A percentile compares a stretch with the other conserved stretches of the same genome.
phyloP scores from a whole-genome alignment of 2,888 invertebrate species.

The Unio pictorum region DNA sequence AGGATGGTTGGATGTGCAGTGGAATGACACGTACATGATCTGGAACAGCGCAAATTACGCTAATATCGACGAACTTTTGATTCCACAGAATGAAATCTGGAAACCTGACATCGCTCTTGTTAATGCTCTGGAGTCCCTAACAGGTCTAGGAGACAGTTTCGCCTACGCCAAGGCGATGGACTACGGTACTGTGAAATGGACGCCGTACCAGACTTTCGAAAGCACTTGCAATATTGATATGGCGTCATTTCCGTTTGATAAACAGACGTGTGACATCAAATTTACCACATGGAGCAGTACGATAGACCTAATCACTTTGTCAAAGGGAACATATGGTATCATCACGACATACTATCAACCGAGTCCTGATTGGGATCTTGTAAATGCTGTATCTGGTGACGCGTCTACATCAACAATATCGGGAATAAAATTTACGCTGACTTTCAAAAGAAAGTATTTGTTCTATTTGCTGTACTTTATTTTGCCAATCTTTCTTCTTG shows the following conservation, averaged over 20 bases:
- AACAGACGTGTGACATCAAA: conserved; percentile 29
- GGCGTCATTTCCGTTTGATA: conserved; percentile 35
- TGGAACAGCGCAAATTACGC: conserved; percentile 30
- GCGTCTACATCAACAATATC: conserved; percentile 24
- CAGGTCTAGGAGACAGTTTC: conserved; percentile 30
- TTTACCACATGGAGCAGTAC: conserved; percentile 36
- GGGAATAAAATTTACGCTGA: conserved; percentile 20
- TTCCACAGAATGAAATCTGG: conserved; percentile 37
- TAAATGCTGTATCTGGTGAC: conserved; percentile 15
- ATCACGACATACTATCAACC: conserved; percentile 18
- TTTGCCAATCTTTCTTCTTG: conserved; percentile 26
- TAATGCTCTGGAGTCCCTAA: conserved; percentile 29
- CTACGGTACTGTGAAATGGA: conserved; percentile 24
- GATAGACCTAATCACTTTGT: conserved; percentile 19
- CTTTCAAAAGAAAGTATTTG: conserved; percentile 25
- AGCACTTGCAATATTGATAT: conserved; percentile 32
- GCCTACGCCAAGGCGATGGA: conserved; percentile 19
- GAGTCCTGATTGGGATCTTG: conserved; percentile 41
- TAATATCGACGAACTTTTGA: conserved; percentile 20
- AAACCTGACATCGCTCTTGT: conserved; percentile 41
- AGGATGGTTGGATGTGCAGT: conserved; percentile 29
- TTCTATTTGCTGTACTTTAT: conserved; percentile 32
- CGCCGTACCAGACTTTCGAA: conserved; percentile 34
- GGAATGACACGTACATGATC: conserved; percentile 32
- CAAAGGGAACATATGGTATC: conserved; percentile 20